Evolutionary conservation across 1,140 invertebrate species (phyloP).

Genomic region (Popillia japonica): DNA sequence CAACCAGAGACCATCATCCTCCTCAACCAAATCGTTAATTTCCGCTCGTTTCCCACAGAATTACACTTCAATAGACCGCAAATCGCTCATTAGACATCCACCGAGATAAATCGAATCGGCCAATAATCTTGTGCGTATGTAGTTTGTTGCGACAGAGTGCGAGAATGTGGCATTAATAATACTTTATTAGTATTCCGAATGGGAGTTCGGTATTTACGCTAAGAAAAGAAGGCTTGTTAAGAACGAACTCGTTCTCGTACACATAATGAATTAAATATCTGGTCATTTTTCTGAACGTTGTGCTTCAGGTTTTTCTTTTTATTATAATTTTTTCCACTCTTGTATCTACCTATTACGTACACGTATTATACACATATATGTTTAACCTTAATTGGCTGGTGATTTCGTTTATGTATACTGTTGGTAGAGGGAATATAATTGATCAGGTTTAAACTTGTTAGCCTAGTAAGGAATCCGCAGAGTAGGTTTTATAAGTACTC

Average conservation of each 20-base stretch:
- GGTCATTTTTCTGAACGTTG: not conserved
- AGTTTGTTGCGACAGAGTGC: not conserved
- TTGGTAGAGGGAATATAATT: not conserved
- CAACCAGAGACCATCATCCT: no score
- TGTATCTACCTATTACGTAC: not conserved
- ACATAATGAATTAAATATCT: conserved; percentile 12
- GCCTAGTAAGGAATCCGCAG: no score
- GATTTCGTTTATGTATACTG: not conserved
- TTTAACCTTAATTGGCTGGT: not conserved
- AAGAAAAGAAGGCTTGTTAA: not conserved
- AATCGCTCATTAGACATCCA: no score
- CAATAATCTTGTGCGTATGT: not conserved
- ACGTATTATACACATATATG: not conserved
- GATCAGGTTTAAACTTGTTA: not conserved
- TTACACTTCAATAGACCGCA: no score
- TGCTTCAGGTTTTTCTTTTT: not conserved
- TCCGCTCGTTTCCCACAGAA: no score
- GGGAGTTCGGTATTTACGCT: not conserved
- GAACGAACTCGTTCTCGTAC: not conserved
- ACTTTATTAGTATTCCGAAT: conserved; percentile 1
- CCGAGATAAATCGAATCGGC: not conserved
- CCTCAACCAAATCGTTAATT: no score
- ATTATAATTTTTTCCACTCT: no score
- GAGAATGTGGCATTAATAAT: not conserved
- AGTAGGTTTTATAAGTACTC: no score